These are phyloP conservation scores for Misgurnus anguillicaudatus DNA, from an alignment of 2,113 vertebrate genomes.

Conservation along the genomic window DNA sequence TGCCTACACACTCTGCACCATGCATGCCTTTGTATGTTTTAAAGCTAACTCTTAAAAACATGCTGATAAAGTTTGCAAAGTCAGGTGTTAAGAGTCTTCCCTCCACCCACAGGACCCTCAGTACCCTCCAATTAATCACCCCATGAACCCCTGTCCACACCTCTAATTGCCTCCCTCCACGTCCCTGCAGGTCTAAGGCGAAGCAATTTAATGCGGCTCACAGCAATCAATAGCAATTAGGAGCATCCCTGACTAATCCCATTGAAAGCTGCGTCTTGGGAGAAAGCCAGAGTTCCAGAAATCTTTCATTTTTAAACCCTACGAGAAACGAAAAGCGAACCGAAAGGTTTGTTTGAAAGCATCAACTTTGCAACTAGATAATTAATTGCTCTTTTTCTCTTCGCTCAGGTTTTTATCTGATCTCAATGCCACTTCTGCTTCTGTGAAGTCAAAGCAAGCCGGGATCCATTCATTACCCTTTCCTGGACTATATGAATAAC, in stretches of 20 bases:
- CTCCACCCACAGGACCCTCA: conserved; percentile 68
- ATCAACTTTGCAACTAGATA: conserved; percentile 52
- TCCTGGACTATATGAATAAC: conserved; percentile 17
- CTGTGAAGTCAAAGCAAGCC: neutral
- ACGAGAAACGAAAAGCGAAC: conserved; percentile 41
- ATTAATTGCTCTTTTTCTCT: conserved; percentile 63
- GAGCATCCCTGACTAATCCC: conserved; percentile 89
- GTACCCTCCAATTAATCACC: conserved; percentile 85
- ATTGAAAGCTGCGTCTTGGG: conserved; percentile 81
- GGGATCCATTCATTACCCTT: conserved; percentile 9
- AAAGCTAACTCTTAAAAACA: neutral
- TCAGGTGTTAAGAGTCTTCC: conserved; percentile 33
- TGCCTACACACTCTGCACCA: neutral
- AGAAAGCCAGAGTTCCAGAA: conserved; percentile 65
- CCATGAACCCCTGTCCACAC: conserved; percentile 77
- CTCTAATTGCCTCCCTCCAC: conserved; percentile 87
- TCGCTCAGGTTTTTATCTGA: conserved; percentile 51
- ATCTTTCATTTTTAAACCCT: conserved; percentile 36
- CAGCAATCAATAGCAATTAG: conserved; percentile 96
- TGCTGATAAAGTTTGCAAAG: conserved; percentile 39
- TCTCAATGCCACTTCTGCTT: conserved; percentile 11
- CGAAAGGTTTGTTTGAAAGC: conserved; percentile 50
- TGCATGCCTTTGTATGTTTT: neutral
- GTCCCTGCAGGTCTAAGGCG: conserved; percentile 80
- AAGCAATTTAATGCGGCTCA: conserved; percentile 94